Conservation (phyloP, 2,888 invertebrate genomes). For the Himalopsyche japonica region DNA sequence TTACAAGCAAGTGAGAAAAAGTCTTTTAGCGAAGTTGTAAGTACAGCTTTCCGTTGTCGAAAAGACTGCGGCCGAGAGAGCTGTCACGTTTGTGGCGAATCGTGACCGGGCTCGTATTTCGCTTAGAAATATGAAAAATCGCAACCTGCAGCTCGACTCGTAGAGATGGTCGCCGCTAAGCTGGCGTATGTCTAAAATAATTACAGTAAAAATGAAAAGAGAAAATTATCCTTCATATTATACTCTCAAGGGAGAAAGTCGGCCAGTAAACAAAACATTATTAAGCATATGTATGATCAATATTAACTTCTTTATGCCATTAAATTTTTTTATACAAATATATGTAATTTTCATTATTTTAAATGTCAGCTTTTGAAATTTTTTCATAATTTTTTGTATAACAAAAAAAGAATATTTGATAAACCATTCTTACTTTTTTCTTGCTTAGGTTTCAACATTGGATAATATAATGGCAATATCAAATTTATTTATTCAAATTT, state of each 20-base stretch:
- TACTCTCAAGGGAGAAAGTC: not conserved
- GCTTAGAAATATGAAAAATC: constrained; percentile 5
- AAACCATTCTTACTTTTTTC: no score
- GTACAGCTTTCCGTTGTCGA: not conserved
- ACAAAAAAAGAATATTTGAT: no score
- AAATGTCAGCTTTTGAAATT: no score
- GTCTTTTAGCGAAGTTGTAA: not conserved
- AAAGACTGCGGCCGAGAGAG: constrained; percentile 1
- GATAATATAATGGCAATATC: no score
- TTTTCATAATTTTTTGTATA: no score
- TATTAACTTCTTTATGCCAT: no score
- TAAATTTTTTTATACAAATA: no score
- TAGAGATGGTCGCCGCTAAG: not conserved
- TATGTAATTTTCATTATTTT: no score
- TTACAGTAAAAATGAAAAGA: constrained; percentile 3
- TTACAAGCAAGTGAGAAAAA: constrained; percentile 2
- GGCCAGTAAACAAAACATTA: not conserved
- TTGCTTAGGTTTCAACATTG: no score
- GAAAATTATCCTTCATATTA: not conserved
- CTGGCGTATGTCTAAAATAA: not conserved
- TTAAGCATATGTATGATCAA: not conserved
- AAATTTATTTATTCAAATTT: no score
- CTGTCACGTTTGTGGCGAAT: constrained; percentile 26
- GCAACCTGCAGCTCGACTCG: constrained; percentile 3
- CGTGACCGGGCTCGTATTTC: constrained; percentile 21